Evolutionary conservation across 2,797 vertebrate genomes (phyloP), one percentile per base, ranked within the genome.

Genomic region (Rhynchonycteris naso): DNA sequence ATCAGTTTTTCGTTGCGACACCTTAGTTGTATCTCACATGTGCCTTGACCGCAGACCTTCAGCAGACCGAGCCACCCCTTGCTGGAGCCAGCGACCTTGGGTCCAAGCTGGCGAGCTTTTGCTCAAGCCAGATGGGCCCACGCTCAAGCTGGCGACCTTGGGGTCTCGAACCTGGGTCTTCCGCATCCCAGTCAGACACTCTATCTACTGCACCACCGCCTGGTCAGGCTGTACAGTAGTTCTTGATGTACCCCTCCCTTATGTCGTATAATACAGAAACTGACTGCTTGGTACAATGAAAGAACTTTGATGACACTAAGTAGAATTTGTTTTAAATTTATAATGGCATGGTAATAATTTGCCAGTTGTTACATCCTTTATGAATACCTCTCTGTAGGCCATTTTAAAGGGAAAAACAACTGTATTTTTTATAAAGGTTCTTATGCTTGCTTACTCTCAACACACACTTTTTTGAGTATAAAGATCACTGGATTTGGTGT

Each of bases 291-390:
- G 14, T 35, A 50, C 58, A 43, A 14, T 24, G 72, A 59, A 81
- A 86, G 19, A 81, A 61, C 71, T 84, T 50, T 33, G 24, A 1
- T 80, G 22, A 18, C 78, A 5, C 56, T 78, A 33, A 72, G 43
- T 72, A 82, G 92, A 76, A 61, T 85, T 93, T 76, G 3, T 63
- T 88, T 30, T 78, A 72, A 85, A 65, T 87, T 91, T 75, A 59
- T 6, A 58, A 35, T 89, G 80, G 7, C 13, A 6, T 50, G 47
- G 21, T 88, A 30, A 69, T 85, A 65, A 35, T 84, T 87, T 87
- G 14, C 43, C 59, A 76, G 33, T 72, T 81, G 6, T 83, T 15
- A 8, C 28, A 75, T 43, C 68, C 80, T 71, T 92, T 76, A n/a
- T 78, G 26, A 88, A 47, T 93, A 88, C 54, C 83, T 96, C 35